phyloP scores from a whole-genome alignment of 2,113 vertebrate genomes.

The Caracal caracal region DNA sequence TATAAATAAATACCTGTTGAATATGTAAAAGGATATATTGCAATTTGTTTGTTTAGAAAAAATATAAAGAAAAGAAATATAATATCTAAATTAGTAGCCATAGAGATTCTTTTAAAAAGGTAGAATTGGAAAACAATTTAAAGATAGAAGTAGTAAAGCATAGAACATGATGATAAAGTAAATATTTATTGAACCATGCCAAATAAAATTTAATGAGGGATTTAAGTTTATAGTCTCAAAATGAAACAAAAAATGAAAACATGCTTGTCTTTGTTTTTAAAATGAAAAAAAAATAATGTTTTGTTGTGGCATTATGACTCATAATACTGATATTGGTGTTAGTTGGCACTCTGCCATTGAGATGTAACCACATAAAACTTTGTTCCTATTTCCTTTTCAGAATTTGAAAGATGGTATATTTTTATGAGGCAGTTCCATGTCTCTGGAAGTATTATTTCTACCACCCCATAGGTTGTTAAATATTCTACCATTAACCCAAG shows the following conservation, averaged over 20 bases:
- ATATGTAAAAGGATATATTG: not conserved
- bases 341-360: not conserved
- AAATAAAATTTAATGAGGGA: not conserved
- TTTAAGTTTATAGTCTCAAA: not conserved
- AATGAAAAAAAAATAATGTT: not conserved
- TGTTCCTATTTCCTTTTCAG: not conserved
- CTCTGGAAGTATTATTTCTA: not conserved
- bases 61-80: not conserved
- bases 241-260: not conserved
- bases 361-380: not conserved
- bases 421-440: not conserved
- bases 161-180: not conserved
- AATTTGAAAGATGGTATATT: not conserved
- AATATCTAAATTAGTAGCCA: not conserved
- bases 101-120: not conserved
- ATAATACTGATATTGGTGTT: not conserved
- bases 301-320: not conserved
- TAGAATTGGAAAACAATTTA: not conserved
- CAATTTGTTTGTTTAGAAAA: not conserved
- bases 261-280: not conserved
- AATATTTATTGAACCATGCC: not conserved
- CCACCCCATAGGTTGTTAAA: not conserved
- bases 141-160: fast-evolving
- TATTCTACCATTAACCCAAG: not conserved
- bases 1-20: not conserved